These are phyloP conservation scores for Ailurus styani DNA, from an alignment of 2,113 vertebrate species.

Conservation along the genomic window DNA sequence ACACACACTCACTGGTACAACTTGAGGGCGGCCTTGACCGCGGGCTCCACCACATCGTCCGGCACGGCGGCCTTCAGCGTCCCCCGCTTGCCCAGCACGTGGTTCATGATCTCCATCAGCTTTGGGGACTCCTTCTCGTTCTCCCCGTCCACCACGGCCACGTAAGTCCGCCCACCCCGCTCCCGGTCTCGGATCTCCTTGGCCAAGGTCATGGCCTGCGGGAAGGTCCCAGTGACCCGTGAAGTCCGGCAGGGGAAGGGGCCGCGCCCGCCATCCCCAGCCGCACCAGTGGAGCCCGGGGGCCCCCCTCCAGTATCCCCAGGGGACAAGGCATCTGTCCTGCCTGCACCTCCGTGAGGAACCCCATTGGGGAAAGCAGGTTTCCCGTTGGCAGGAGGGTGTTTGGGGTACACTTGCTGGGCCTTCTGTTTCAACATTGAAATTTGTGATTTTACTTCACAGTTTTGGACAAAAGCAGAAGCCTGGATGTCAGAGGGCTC, in stretches of 20 bases:
- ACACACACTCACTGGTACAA: conserved; percentile 89
- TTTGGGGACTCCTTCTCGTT: conserved; percentile 73
- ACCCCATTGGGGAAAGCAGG: neutral
- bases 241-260: neutral
- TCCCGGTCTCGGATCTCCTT: conserved; percentile 92
- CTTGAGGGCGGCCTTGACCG: conserved; percentile 83
- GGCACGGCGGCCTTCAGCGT: conserved; percentile 80
- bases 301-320: neutral
- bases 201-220: conserved; percentile 87
- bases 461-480: neutral
- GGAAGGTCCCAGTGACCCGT: neutral
- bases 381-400: neutral
- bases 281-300: neutral
- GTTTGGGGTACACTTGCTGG: neutral
- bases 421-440: neutral
- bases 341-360: neutral
- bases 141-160: conserved; percentile 87
- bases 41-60: conserved; percentile 84
- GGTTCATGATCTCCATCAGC: conserved; percentile 85
- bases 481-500: neutral
- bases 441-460: neutral
- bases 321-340: neutral
- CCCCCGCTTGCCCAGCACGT: conserved; percentile 80
- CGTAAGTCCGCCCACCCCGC: conserved; percentile 85
- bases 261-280: neutral